Conservation (phyloP, 2,888 invertebrate genomes). For the Blastobasis lacticolella region DNA sequence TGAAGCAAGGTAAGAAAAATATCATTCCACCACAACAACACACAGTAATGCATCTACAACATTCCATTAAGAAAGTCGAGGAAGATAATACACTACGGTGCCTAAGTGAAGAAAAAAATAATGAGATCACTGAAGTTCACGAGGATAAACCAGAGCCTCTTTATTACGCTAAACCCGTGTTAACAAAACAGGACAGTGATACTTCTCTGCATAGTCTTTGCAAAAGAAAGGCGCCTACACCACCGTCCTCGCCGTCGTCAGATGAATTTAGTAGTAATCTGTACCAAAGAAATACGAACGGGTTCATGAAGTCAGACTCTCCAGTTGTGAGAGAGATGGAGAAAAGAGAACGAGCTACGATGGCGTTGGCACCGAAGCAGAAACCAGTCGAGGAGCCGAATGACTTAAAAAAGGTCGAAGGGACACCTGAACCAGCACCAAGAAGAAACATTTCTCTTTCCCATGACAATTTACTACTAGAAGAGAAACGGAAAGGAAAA, state of each 20-base stretch:
- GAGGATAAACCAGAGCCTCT: conserved; percentile 55
- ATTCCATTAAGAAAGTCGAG: conserved; percentile 52
- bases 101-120: conserved; percentile 49
- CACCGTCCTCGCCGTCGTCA: conserved; percentile 71
- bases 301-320: conserved; percentile 76
- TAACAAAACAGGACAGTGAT: conserved; percentile 74
- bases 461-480: conserved; percentile 79
- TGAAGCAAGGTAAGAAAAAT: conserved; percentile 65
- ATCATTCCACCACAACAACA: conserved; percentile 54
- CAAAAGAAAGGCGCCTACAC: conserved; percentile 86
- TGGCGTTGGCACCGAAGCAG: conserved; percentile 36
- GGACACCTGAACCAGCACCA: conserved; percentile 78
- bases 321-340: conserved; percentile 84
- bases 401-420: conserved; percentile 43
- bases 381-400: conserved; percentile 41
- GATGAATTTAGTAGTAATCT: conserved; percentile 68
- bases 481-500: conserved; percentile 79
- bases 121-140: conserved; percentile 48
- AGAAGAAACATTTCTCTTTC: conserved; percentile 82
- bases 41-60: conserved; percentile 68
- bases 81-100: conserved; percentile 37
- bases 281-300: conserved; percentile 75
- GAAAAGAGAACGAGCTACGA: conserved; percentile 79
- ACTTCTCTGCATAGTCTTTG: conserved; percentile 71
- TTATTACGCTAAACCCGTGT: conserved; percentile 63